Base-by-base conservation (phyloP, 2,888 invertebrate species). In the Herminia tarsipennalis region DNA sequence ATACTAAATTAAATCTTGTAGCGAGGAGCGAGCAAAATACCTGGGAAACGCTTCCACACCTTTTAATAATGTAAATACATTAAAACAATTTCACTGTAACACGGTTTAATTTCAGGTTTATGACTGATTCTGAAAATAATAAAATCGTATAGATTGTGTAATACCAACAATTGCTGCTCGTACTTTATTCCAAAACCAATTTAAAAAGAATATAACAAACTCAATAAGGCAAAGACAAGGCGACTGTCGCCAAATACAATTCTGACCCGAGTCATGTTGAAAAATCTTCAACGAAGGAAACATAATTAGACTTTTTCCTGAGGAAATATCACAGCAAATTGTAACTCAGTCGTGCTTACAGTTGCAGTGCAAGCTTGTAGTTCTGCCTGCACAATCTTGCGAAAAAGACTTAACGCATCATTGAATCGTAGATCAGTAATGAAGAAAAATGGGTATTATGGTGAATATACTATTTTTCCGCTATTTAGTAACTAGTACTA, bases 1-100 rank as follows among this genome's bases (percentile, higher is more conserved):
- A 14, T 6, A 14, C 14, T 1, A 75, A 68, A 74, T 75, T 73
- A 70, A 73, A 70, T 73, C 62, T 64, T 66, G 54, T 57, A 37
- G 60, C 42, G 58, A 53, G 61, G 58, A 54, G 60, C 63, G 62
- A 42, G 56, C 50, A 41, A 63, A 69, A 71, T 68, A 51, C 48
- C 45, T 45, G 41, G 35, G 48, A 51, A 68, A 52, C 43, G 62
- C 64, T 66, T 63, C 34, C 12, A 28, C 4, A 14, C 14, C 8
- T 28, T n/a, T 33, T 20, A 20, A 33, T 22, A 13, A 12, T 33
- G 18, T 18, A n/a, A 33, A 21, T 33, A 13, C 5, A 18, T 33
- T 33, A 4, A 22, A 32, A 16, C 5, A 32, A 17, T 14, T 22
- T 34, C 5, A 10, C 8, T 22, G 14, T 18, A 13, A 10, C 34